phyloP scores from a whole-genome alignment of 2,888 invertebrate genomes.

The Lasius platythorax region DNA sequence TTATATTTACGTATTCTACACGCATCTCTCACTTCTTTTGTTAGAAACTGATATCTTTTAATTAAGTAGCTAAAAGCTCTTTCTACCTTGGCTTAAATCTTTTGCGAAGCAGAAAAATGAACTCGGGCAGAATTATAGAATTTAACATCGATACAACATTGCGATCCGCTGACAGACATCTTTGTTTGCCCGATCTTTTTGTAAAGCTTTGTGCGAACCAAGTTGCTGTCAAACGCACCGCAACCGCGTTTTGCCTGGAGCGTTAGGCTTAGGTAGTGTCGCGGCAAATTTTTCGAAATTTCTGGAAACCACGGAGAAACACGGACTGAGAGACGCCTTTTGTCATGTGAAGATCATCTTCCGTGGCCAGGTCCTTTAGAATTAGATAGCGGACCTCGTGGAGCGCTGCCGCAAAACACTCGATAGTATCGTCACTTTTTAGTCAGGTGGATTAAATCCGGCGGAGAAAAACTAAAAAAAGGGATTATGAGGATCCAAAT shows the following conservation, averaged over 20 bases:
- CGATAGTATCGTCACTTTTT: slow-evolving; percentile 76
- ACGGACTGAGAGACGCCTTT: slow-evolving; percentile 13
- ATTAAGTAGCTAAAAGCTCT: neutral
- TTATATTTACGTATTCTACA: neutral
- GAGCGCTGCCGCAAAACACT: neutral
- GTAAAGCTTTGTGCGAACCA: neutral
- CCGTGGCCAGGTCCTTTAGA: slow-evolving; percentile 60
- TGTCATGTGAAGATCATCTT: slow-evolving; percentile 68
- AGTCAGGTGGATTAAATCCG: slow-evolving; percentile 80
- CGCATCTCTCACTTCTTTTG: neutral
- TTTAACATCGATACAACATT: slow-evolving; percentile 23
- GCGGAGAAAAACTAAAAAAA: slow-evolving; percentile 77
- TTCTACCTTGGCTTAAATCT: neutral
- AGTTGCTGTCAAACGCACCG: slow-evolving; percentile 33
- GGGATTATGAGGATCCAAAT: slow-evolving; percentile 84
- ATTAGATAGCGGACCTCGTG: slow-evolving; percentile 67
- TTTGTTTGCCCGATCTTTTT: slow-evolving; percentile 29
- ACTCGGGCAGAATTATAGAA: neutral
- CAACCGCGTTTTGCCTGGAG: neutral
- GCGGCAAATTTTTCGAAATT: slow-evolving; percentile 46
- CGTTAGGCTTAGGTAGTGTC: slow-evolving; percentile 31
- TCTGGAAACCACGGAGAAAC: slow-evolving; percentile 13
- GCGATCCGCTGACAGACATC: neutral
- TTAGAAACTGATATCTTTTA: slow-evolving; percentile 13
- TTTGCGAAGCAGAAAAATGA: slow-evolving; percentile 8